Evolutionary conservation across 1,140 invertebrate species (phyloP).

Genomic region (Mactra quadrangularis): DNA sequence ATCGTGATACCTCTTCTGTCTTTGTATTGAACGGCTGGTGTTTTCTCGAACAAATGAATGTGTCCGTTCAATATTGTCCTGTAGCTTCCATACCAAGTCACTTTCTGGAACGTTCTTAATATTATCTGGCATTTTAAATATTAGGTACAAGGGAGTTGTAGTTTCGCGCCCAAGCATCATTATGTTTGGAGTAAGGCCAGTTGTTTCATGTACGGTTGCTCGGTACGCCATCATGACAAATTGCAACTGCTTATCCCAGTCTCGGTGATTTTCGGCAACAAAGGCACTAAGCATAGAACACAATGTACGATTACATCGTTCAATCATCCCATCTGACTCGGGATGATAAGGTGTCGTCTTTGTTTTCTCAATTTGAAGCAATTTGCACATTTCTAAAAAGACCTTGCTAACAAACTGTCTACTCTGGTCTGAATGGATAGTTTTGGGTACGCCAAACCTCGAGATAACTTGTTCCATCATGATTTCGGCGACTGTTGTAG

Average conservation of each 20-base stretch:
- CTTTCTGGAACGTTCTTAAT: conserved; percentile 1
- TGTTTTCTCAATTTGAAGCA: no score
- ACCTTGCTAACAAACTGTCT: conserved; percentile 66
- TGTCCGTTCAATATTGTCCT: conserved; percentile 42
- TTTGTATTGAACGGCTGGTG: background rate
- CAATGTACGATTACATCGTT: conserved; percentile 64
- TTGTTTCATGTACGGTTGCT: conserved; percentile 39
- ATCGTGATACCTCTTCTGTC: conserved; percentile 62
- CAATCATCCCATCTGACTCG: conserved; percentile 53
- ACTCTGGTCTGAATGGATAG: conserved; percentile 81
- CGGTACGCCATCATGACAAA: conserved; percentile 56
- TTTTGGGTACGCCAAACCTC: no score
- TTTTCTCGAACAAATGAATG: conserved; percentile 23
- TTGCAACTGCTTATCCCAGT: conserved; percentile 39
- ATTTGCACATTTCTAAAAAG: no score
- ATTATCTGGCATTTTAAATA: no score
- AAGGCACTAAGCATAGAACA: conserved; percentile 15
- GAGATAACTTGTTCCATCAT: no score
- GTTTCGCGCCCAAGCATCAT: no score
- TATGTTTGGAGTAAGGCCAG: conserved; percentile 42
- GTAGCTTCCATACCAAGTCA: conserved; percentile 32
- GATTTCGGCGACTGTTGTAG: no score
- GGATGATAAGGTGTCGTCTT: conserved; percentile 63
- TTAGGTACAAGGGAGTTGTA: no score
- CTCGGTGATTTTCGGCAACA: conserved; percentile 6